phyloP scores from a whole-genome alignment of 2,113 vertebrate species.

The Corydoras sp. region DNA sequence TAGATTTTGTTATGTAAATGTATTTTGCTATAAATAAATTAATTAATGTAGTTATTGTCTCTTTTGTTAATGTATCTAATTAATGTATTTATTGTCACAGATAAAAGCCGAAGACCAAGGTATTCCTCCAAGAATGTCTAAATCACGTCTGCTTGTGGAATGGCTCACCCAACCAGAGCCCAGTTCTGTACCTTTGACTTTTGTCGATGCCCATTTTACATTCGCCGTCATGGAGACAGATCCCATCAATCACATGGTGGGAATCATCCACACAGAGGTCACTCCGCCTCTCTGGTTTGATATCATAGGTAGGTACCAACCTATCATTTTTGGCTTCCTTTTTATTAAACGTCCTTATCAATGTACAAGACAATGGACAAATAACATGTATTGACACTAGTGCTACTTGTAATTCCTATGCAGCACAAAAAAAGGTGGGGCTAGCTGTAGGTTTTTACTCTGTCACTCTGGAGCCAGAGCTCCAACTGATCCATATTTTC shows the following conservation, averaged over 20 bases:
- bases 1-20: too few relatives aligned
- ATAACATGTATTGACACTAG: too few relatives aligned
- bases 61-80: too few relatives aligned
- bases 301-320: conserved; percentile 76
- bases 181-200: conserved; percentile 68
- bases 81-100: conserved; percentile 50
- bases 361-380: too few relatives aligned
- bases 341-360: neutral
- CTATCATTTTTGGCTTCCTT: neutral
- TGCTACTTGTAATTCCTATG: too few relatives aligned
- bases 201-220: conserved; percentile 82
- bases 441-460: conserved; percentile 3
- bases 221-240: conserved; percentile 93
- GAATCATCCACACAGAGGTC: conserved; percentile 81
- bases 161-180: conserved; percentile 74
- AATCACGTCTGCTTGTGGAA: conserved; percentile 80
- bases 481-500: conserved; percentile 29
- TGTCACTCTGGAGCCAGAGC: conserved; percentile 20
- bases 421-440: neutral
- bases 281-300: conserved; percentile 78
- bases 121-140: conserved; percentile 70
- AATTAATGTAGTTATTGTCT: too few relatives aligned
- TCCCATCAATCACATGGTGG: conserved; percentile 89
- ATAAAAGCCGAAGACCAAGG: conserved; percentile 83
- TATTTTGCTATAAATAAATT: too few relatives aligned